Base-by-base conservation (phyloP, 2,797 vertebrate species). In the Gymnoscopelus braueri region DNA sequence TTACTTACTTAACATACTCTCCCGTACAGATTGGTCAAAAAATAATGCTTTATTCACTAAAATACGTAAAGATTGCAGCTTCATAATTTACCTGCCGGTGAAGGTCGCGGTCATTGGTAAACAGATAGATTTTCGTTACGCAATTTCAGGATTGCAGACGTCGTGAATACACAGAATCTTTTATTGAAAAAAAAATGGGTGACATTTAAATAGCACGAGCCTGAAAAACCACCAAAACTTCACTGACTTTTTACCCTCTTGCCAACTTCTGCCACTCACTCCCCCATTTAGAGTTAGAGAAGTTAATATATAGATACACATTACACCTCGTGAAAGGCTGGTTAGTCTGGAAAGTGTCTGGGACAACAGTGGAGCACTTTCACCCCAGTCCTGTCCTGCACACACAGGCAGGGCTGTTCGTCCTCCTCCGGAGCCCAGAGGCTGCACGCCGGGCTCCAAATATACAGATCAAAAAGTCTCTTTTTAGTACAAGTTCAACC, bases 331-430 rank as follows among this genome's bases (percentile, higher is more conserved):
- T 67, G 60, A 69, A 69, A 63, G 63, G 59, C 72, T 67, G 67
- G 56, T 3, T 77, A 74, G 84, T 73, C 65, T 72, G 63, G 70
- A 80, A 77, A 62, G 49, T 11, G 56, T 68, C 67, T 84, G 56
- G 10, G 39, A 19, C 19, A 19, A 88, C 85, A 88, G 83, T 75
- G 75, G 66, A 84, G 76, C 71, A 55, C 72, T 86, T 84, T 88
- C 78, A 77, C 52, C 63, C 77, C 66, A 11, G 65, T 0, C 2
- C 15, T 64, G 73, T 52, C 39, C 54, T 61, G 32, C 55, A 60
- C 76, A 90, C 88, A 90, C 89, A 80, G 86, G 53, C 72, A 64
- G 48, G 69, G 80, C 87, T 90, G 87, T 92, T 89, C 82, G 60
- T 73, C 65, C 47, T 39, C 19, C 35, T 10, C 67, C 35, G 78